Base-by-base conservation (phyloP, 2,888 invertebrate genomes). In the Hyppa rectilinea region DNA sequence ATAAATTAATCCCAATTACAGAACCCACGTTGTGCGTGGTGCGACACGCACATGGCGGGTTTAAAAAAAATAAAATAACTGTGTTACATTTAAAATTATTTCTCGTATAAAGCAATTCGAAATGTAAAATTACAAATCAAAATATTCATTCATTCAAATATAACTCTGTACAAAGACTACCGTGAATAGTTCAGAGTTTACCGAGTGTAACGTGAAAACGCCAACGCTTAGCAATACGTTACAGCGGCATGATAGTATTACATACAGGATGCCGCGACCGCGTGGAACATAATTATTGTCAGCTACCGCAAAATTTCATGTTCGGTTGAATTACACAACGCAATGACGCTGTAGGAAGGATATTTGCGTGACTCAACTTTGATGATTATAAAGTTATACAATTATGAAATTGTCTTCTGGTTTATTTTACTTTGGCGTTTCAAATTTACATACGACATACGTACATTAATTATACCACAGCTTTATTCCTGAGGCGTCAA, bases 231-330 rank as follows among this genome's bases (percentile, higher is more conserved):
- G 83, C 82, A 77, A 85, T 87, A 84, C 73, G 69, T 82, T 78
- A 76, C 71, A 78, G 68, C 63, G 58, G 76, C 63, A 70, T 71
- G 73, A 66, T 78, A 78, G 80, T 80, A 86, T 64, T 72, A 78
- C 71, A 64, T 49, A 52, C 73, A 71, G 79, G 71, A 82, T 75
- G 75, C 83, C 85, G 65, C 78, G 78, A 80, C 81, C 82, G 80
- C 80, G 85, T 81, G 83, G 81, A 84, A 84, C 85, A 85, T 87
- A 87, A 88, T 87, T 87, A 88, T 87, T 87, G 87, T 87, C 74
- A 83, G 81, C 84, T 63, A 78, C 90, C 89, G 81, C 90, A 87
- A 89, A 89, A 89, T 89, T 89, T 85, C 88, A 77, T 86, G 87
- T 88, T 87, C 78, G 87, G 89, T 84, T 85, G 84, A 87, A 88